phyloP scores from a whole-genome alignment of 2,797 vertebrate genomes.

The Coccyzus lansbergi region DNA sequence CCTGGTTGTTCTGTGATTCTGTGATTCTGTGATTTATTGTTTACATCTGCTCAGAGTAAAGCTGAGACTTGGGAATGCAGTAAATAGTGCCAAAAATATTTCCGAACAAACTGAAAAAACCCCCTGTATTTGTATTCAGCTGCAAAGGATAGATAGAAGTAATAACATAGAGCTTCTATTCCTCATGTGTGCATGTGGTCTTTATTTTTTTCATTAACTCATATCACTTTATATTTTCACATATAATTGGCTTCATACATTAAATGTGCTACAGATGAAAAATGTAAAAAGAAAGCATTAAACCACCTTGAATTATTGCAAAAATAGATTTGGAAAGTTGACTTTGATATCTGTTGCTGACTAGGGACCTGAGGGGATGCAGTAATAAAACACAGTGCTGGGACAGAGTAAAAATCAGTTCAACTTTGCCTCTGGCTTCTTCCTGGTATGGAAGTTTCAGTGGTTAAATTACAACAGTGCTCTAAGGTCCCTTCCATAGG shows the following conservation, averaged over 20 bases:
- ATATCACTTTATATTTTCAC: neutral
- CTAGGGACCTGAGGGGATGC: neutral
- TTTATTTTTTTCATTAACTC: neutral
- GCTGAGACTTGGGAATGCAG: neutral
- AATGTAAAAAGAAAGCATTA: neutral
- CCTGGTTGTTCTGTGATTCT: too few relatives aligned
- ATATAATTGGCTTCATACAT: neutral
- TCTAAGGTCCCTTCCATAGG: neutral
- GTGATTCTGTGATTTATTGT: too few relatives aligned
- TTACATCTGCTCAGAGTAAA: conserved; percentile 8
- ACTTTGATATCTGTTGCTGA: conserved; percentile 15
- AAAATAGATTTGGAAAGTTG: conserved; percentile 40
- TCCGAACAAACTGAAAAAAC: neutral
- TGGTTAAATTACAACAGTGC: neutral
- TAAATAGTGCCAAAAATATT: neutral
- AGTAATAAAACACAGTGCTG: conserved; percentile 4
- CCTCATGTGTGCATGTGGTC: neutral
- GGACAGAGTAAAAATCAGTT: neutral
- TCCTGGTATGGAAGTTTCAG: neutral
- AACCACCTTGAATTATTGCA: conserved; percentile 16
- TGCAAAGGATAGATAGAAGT: neutral
- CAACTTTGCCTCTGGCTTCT: conserved; percentile 7
- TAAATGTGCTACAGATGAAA: neutral
- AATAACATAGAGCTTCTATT: neutral
- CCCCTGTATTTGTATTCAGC: neutral